These are phyloP conservation scores for Vannuccia rotundouncinata DNA, from an alignment of 2,888 invertebrate species.

Conservation along the genomic window DNA sequence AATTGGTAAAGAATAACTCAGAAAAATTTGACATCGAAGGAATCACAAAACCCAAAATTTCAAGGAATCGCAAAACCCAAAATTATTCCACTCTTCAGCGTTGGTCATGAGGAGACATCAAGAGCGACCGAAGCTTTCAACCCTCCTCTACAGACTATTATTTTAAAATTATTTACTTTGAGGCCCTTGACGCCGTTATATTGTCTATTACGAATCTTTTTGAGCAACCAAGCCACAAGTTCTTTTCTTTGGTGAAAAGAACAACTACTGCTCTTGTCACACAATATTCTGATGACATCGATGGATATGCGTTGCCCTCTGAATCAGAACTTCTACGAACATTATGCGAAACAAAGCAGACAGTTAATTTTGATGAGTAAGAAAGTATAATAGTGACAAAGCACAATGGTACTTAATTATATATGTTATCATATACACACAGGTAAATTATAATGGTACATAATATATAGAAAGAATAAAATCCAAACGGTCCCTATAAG, in stretches of 20 bases:
- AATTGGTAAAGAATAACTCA: conserved; percentile 14
- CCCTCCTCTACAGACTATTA: conserved; percentile 17
- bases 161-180: conserved; percentile 22
- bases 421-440: too few relatives aligned
- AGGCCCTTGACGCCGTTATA: conserved; percentile 14
- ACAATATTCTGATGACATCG: conserved; percentile 15
- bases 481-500: too few relatives aligned
- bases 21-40: conserved; percentile 23
- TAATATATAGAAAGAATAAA: too few relatives aligned
- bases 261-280: conserved; percentile 3
- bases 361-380: conserved; percentile 21
- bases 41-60: not conserved
- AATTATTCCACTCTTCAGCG: conserved; percentile 23
- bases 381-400: too few relatives aligned
- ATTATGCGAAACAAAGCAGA: conserved; percentile 15
- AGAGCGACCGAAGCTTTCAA: conserved; percentile 23
- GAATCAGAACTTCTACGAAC: conserved; percentile 9
- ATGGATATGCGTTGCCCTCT: conserved; percentile 1
- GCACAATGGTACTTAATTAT: too few relatives aligned
- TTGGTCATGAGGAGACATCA: conserved; percentile 21
- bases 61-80: conserved; percentile 11
- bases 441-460: too few relatives aligned
- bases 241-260: conserved; percentile 9
- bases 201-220: conserved; percentile 10
- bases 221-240: conserved; percentile 19